These are phyloP conservation scores for Sarcoramphus papa DNA, from an alignment of 2,797 vertebrate species.

Conservation along the genomic window DNA sequence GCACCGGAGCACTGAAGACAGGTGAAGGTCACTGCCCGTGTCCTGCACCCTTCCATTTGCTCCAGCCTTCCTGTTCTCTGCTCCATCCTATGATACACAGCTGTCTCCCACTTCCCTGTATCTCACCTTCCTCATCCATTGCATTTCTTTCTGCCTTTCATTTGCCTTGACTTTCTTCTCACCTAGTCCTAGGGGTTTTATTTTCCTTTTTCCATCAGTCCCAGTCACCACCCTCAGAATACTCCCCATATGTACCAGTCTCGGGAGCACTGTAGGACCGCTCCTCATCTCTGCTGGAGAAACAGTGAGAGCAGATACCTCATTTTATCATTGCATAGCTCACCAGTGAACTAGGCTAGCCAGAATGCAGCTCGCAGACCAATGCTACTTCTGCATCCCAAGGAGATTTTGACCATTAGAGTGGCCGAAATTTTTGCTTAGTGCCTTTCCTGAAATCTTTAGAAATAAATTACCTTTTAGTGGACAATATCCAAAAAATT, in stretches of 20 bases:
- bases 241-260: neutral
- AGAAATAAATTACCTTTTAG: conserved; percentile 73
- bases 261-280: neutral
- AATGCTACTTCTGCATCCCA: neutral
- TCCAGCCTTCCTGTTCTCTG: neutral
- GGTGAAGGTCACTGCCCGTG: neutral
- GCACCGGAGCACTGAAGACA: neutral
- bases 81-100: neutral
- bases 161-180: neutral
- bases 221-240: neutral
- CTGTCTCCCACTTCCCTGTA: neutral
- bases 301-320: neutral
- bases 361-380: neutral
- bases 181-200: neutral
- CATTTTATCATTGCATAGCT: neutral
- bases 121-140: neutral
- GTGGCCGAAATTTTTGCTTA: neutral
- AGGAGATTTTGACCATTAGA: neutral
- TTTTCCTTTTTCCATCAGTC: neutral
- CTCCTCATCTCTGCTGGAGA: neutral
- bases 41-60: neutral
- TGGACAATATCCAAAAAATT: conserved; percentile 86
- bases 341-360: neutral
- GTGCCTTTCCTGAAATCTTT: neutral
- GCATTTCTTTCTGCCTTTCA: neutral